Conservation (phyloP, 1,140 invertebrate species). For the Rhagoletis pomonella region DNA sequence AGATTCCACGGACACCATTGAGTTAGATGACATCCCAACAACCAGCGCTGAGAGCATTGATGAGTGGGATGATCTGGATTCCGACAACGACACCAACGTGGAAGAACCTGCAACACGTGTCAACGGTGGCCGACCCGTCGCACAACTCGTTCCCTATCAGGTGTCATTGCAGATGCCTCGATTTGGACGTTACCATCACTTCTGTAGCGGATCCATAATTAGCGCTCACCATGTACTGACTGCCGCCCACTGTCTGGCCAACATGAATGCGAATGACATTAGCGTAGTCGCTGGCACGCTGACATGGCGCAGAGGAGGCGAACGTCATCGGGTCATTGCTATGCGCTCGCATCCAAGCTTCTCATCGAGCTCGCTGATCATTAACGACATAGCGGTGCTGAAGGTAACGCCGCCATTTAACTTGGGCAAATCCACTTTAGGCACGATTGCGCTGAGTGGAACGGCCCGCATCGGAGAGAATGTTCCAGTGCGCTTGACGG, state of each 20-base stretch:
- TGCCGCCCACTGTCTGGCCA: constrained; percentile 73
- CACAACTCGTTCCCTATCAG: constrained; percentile 67
- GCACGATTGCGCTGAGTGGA: constrained; percentile 61
- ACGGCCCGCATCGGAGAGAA: constrained; percentile 62
- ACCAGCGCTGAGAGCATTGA: too few relatives aligned
- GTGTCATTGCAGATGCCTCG: constrained; percentile 65
- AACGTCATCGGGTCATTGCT: constrained; percentile 60
- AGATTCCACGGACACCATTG: not conserved
- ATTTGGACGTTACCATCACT: constrained; percentile 68
- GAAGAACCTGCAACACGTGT: constrained; percentile 58
- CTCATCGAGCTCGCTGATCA: constrained; percentile 62
- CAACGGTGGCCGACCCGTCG: constrained; percentile 66
- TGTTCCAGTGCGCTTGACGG: constrained; percentile 65
- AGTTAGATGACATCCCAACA: not conserved
- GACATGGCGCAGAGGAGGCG: constrained; percentile 74
- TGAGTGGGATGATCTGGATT: not conserved
- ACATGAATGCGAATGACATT: constrained; percentile 66
- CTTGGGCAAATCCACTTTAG: constrained; percentile 60
- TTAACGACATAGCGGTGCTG: constrained; percentile 70
- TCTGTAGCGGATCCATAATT: constrained; percentile 73
- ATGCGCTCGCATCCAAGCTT: constrained; percentile 68
- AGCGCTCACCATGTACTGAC: constrained; percentile 70
- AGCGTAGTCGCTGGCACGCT: constrained; percentile 74
- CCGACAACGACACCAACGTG: not conserved
- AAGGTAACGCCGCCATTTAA: constrained; percentile 65